Evolutionary conservation across 2,888 invertebrate genomes (phyloP), one percentile per base, ranked within the genome.

Genomic region (Drosophila robusta): DNA sequence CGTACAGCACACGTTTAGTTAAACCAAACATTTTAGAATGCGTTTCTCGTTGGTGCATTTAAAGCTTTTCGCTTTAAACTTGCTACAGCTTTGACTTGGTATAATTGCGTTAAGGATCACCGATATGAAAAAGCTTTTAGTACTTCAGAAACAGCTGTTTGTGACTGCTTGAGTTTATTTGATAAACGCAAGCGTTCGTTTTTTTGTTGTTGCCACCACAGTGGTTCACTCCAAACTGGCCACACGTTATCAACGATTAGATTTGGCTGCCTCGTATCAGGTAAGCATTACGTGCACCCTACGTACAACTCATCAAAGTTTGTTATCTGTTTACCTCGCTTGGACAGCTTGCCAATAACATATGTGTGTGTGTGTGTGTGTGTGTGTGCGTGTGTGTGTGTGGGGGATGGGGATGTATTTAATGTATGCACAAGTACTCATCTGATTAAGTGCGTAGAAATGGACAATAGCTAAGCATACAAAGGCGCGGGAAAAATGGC

Each of bases 231-330:
- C 65, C 61, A 50, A 72, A 77, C 77, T 72, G 75, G 63, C 67
- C 77, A 72, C 58, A 55, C 50, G 67, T 64, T 72, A 75, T 77
- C 77, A 24, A 34, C 55, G 44, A 47, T 71, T 76, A 51, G 75
- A 76, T 75, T 71, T 55, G 71, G 32, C 60, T 61, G 70, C 51
- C 54, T 66, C 50, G 61, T 75, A 75, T 70, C 70, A 78, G 75
- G 67, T 64, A 79, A 70, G 63, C 57, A 47, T 75, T 70, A 65
- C 74, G 62, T 66, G 69, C 69, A 63, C 62, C 70, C 76, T 56
- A 56, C 75, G 64, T 76, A 58, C 58, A 83, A 64, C 84, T 70
- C 87, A 80, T 78, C 78, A 84, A 87, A 72, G 52, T 64, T 67
- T 60, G 66, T 83, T 82, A 82, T 82, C 81, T 86, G 71, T 66